Percentiles rank a stretch among this genome's conserved stretches.
These are phyloP conservation scores for Syngnathus typhle DNA, from an alignment of 2,113 vertebrate species.

Conservation along the genomic window DNA sequence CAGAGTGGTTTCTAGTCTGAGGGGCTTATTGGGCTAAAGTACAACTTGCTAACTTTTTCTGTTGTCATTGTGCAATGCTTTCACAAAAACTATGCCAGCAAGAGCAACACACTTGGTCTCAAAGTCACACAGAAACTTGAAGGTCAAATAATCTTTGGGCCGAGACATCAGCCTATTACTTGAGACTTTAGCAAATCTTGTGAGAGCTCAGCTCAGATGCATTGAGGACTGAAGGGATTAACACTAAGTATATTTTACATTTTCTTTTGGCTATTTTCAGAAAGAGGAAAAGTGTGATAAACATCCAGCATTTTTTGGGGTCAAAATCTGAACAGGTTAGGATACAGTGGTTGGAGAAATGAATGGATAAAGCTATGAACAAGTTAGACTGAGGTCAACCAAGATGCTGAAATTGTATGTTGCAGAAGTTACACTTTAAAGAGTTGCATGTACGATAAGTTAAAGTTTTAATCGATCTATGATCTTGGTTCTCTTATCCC, in stretches of 20 bases:
- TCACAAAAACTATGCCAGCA: not conserved
- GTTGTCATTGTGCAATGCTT: not conserved
- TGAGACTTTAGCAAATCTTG: not conserved
- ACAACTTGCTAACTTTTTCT: not conserved
- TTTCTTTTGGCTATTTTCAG: not conserved
- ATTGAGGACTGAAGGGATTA: not conserved
- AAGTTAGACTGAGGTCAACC: not conserved
- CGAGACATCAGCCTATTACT: not conserved
- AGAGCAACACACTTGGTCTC: not conserved
- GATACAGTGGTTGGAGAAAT: too few relatives aligned
- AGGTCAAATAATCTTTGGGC: not conserved
- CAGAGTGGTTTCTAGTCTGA: conserved; percentile 10
- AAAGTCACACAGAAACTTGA: not conserved
- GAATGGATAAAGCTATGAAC: not conserved
- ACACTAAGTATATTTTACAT: not conserved
- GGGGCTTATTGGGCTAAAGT: not conserved
- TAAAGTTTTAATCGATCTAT: conserved; percentile 47
- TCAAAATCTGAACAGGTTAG: too few relatives aligned
- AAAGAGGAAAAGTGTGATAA: not conserved
- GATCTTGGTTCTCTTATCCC: conserved; percentile 45
- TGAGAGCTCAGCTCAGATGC: not conserved
- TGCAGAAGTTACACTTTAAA: conserved; percentile 9
- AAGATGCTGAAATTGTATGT: not conserved
- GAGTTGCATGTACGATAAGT: conserved; percentile 25
- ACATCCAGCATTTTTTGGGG: too few relatives aligned